Base-by-base conservation (phyloP, 2,888 invertebrate species). In the Ichneumon xanthorius region DNA sequence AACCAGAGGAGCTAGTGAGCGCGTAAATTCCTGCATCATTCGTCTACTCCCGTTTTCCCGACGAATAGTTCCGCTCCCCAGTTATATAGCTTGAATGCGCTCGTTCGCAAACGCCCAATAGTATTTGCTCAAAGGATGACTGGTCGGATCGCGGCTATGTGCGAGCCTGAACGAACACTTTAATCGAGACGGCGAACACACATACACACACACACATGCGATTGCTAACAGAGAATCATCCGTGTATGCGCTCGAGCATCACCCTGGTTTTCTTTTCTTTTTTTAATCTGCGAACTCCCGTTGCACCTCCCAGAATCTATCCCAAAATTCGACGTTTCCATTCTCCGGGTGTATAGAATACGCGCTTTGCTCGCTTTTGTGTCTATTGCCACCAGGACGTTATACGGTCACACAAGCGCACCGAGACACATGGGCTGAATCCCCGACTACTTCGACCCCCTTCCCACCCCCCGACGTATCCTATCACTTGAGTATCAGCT, bases 111-210 rank as follows among this genome's bases (percentile, higher is more conserved):
- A 83, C 79, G 71, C 82, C 73, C 70, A 70, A 82, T 86, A 85
- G 85, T 86, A 87, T 87, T 87, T 86, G 89, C 80, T 88, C 88
- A 89, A 90, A 90, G 89, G 86, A 87, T 86, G 86, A 87, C 85
- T 82, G 87, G 33, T 87, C 87, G 84, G 86, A 83, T 63, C 80
- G 81, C 61, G 48, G 65, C 63, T 71, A 63, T 71, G 63, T 63
- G 63, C 71, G 63, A 48, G 26, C 48, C 48, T n/a, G 53, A 76
- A 76, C 61, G 75, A 65, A 55, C 61, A 71, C 26, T 63, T 53
- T 63, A 53, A 73, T 67, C 26, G 37, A 55, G 22, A 50, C 53
- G 50, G 14, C 33, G 5, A n/a, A 22, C 55, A 7, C 1, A 26
- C 7, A 53, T 5, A 33, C 40, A 22, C 26, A 72, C 22, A 40